Conservation (phyloP, 2,113 vertebrate species). For the Perca flavescens region DNA sequence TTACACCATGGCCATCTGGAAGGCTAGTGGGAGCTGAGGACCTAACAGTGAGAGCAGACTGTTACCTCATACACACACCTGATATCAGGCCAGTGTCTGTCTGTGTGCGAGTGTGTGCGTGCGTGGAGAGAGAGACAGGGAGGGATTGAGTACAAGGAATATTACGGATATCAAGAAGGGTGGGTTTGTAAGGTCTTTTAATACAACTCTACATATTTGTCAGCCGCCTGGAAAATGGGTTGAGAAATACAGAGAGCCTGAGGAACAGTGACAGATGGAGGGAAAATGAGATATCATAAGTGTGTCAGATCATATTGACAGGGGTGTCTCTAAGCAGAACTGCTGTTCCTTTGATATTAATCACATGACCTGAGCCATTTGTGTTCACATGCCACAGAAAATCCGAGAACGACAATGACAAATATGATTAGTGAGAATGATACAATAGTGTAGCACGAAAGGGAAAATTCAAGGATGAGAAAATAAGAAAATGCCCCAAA, state of each 20-base stretch:
- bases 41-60: constrained; percentile 65
- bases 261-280: constrained; percentile 54
- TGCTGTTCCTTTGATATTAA: constrained; percentile 34
- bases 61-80: constrained; percentile 54
- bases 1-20: constrained; percentile 72
- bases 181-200: neutral
- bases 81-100: constrained; percentile 41
- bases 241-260: constrained; percentile 11
- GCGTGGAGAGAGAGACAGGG: neutral
- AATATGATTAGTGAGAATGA: constrained; percentile 13
- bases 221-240: constrained; percentile 10
- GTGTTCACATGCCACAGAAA: constrained; percentile 6
- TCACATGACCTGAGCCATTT: constrained; percentile 30
- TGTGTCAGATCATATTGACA: constrained; percentile 36
- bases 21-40: constrained; percentile 59
- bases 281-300: constrained; percentile 40
- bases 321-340: constrained; percentile 17
- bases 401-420: neutral
- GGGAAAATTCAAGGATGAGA: neutral
- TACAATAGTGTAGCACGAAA: neutral
- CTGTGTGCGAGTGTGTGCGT: neutral
- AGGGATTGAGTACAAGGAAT: neutral
- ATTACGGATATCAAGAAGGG: constrained; percentile 17
- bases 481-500: constrained; percentile 7
- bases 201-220: constrained; percentile 19